Evolutionary conservation across 1,140 invertebrate species (phyloP), one percentile per base, ranked within the genome.

Genomic region (Ectropis grisescens): DNA sequence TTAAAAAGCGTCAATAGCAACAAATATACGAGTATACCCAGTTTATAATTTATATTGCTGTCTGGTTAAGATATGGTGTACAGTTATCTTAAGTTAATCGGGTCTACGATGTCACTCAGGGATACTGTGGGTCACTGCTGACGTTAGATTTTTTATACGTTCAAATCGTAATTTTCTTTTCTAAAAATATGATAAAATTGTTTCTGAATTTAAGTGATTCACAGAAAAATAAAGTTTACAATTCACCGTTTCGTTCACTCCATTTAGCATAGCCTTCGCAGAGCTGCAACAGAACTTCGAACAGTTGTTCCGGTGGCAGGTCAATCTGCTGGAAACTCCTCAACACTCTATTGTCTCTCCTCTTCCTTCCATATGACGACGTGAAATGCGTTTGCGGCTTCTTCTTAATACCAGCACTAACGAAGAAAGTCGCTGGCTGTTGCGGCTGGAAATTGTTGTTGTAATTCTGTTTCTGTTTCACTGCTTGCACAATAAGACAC

Each of bases 401-500:
- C 57, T 74, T 67, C 37, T 82, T 82, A 27, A 81, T 82, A 1
- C 83, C 79, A 22, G 80, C 51, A 25, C 65, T 80, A 0, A 72
- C 41, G 27, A 80, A 58, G 14, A 81, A 60, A 23, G 75, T 50
- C 1, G 59, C 58, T n/a, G n/a, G n/a, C n/a, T n/a, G n/a, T 1
- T 58, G 58, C 1, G 61, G 68, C 2, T 72, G 33, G 30, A 65
- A 62, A 33, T 61, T 15, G 43, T 52, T 13, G 13, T 43, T 58
- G 2, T 30, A 33, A 1, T 13, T 32, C 11, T 70, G 62, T 36
- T 74, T 78, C 83, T 69, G 82, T 51, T 86, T 89, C 4, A 92
- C 85, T 0, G 89, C 88, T 40, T 88, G 86, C 2, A 91, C 87
- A 22, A 93, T 87, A 1, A 93, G 69, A 52, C 89, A 90, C 0